Evolutionary conservation across 2,888 invertebrate species (phyloP).

Genomic region (Cantharis rustica): DNA sequence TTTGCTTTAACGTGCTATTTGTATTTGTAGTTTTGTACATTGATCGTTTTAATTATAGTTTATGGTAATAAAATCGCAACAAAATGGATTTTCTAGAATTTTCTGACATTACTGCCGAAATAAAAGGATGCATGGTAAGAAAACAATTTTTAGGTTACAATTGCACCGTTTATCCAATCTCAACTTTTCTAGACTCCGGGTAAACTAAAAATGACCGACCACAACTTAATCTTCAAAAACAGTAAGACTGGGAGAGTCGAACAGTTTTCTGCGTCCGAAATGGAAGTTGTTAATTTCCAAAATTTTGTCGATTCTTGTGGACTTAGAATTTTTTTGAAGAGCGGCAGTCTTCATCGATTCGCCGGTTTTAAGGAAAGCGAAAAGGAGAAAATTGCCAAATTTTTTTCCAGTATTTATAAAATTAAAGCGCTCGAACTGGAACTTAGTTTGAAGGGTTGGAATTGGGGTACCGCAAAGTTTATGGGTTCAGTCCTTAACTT

Average conservation of each 20-base stretch:
- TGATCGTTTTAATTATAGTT: background rate
- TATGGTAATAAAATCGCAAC: background rate
- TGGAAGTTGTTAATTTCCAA: slow-evolving; percentile 91
- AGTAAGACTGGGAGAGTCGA: slow-evolving; percentile 96
- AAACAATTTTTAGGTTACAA: background rate
- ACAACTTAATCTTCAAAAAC: slow-evolving; percentile 91
- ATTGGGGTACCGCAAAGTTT: slow-evolving; percentile 97
- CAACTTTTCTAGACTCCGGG: slow-evolving; percentile 78
- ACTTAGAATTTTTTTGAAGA: slow-evolving; percentile 85
- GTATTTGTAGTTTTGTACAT: background rate
- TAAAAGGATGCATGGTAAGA: slow-evolving; percentile 87
- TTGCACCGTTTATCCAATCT: background rate
- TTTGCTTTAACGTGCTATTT: background rate
- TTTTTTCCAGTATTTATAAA: slow-evolving; percentile 80
- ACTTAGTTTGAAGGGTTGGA: slow-evolving; percentile 95
- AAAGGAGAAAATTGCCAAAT: slow-evolving; percentile 90
- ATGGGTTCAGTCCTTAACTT: slow-evolving; percentile 85
- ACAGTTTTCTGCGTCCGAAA: slow-evolving; percentile 80
- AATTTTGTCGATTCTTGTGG: slow-evolving; percentile 91
- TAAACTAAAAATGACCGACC: slow-evolving; percentile 88
- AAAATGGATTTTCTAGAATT: slow-evolving; percentile 86
- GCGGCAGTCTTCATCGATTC: slow-evolving; percentile 88
- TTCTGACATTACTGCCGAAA: slow-evolving; percentile 81
- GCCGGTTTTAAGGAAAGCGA: slow-evolving; percentile 95
- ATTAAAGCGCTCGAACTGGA: slow-evolving; percentile 91